Base-by-base conservation (phyloP, 2,888 invertebrate genomes). In the Agonum fuliginosum region DNA sequence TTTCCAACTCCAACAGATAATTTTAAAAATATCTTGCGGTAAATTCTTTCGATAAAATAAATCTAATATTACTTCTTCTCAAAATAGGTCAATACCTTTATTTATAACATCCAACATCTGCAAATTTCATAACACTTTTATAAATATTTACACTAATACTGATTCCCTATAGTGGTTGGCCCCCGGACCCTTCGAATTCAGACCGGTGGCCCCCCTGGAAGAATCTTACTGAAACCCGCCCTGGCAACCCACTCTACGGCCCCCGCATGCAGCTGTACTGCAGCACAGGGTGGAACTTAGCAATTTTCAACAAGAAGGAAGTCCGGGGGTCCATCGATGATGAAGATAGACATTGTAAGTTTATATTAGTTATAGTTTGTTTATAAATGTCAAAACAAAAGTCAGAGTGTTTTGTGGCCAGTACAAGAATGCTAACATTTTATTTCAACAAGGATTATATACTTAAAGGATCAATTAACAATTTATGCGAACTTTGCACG, bases 221-320 rank as follows among this genome's bases (percentile, higher is more conserved):
- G 41, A 80, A 81, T 69, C 79, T 82, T 27, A 79, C 81, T 12
- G 80, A 73, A 54, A 80, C 81, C 0, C 78, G 79, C 41, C 79
- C 81, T 4, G 86, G 87, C 72, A 89, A 88, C 83, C 87, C 88
- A 6, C 82, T 86, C 46, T 88, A 87, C 80, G 87, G 88, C 19
- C 85, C 85, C 6, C 86, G 87, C 81, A 89, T 91, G 87, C 89
- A 89, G 81, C 84, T 91, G 19, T 90, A 88, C 82, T 90, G 88
- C 78, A 86, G 88, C 80, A 91, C 90, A 0, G 89, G 90, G 0
- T 89, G 87, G 82, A 89, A 89, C 81, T 83, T 91, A 41, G 89
- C 87, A 6, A 86, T 91, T 10, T 88, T 88, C 79, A 86, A 87
- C 3, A 86, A 89, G 78, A 90, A 90, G 17, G 86, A 85, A 76